Conservation (phyloP, 1,140 invertebrate genomes). For the Euura lappo region DNA sequence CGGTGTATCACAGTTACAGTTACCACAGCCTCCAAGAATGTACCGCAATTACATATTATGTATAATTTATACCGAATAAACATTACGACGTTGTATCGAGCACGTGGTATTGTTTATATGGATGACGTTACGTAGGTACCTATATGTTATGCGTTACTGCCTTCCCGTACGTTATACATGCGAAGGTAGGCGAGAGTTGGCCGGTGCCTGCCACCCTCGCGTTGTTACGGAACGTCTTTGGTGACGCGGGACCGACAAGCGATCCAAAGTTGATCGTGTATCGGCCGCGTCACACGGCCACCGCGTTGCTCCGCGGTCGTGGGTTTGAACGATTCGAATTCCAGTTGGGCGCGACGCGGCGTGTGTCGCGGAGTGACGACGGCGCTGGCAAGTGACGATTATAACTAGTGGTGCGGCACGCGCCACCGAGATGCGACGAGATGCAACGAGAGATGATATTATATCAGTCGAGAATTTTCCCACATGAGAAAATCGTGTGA, state of each 20-base stretch:
- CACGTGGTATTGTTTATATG: neutral
- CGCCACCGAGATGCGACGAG: neutral
- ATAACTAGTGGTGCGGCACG: neutral
- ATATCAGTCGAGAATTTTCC: too few relatives aligned
- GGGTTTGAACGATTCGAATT: neutral
- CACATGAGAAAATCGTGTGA: too few relatives aligned
- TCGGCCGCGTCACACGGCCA: neutral
- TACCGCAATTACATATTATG: too few relatives aligned
- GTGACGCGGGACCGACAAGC: neutral
- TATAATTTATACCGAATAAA: too few relatives aligned
- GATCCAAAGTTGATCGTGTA: neutral
- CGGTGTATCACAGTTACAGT: too few relatives aligned
- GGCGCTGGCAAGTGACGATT: slow-evolving; percentile 2
- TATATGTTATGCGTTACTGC: neutral
- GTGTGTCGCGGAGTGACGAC: neutral
- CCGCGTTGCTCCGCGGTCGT: neutral
- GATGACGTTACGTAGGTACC: neutral
- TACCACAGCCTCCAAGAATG: too few relatives aligned
- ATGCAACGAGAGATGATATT: neutral
- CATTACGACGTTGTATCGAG: neutral
- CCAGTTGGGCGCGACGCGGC: neutral
- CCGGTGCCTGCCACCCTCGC: neutral
- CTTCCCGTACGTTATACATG: too few relatives aligned
- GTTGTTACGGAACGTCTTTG: neutral
- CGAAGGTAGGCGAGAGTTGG: neutral